phyloP scores from a whole-genome alignment of 2,113 vertebrate species.

The Paracanthobrama guichenoti region DNA sequence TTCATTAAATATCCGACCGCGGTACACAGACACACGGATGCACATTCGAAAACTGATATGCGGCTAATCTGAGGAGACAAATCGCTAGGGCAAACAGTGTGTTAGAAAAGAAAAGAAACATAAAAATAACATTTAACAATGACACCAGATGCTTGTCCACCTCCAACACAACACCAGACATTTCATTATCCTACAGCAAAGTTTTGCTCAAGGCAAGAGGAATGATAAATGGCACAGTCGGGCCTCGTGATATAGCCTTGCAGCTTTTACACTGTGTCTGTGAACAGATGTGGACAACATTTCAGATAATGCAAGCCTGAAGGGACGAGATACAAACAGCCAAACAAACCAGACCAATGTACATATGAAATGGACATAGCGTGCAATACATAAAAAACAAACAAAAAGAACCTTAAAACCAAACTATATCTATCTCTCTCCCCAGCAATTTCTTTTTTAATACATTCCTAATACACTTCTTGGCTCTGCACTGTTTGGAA shows the following conservation, averaged over 20 bases:
- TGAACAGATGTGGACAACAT: slow-evolving; percentile 34
- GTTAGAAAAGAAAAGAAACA: slow-evolving; percentile 21
- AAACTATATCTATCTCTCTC: background rate
- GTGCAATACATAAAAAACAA: background rate
- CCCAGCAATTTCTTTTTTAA: background rate
- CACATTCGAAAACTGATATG: slow-evolving; percentile 25
- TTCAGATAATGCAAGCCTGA: slow-evolving; percentile 40
- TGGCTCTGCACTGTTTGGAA: background rate
- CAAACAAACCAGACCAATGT: background rate
- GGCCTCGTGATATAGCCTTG: slow-evolving; percentile 28
- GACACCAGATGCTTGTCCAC: slow-evolving; percentile 38
- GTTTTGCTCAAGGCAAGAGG: slow-evolving; percentile 38
- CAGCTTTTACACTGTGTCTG: background rate
- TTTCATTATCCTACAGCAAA: slow-evolving; percentile 33
- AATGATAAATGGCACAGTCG: slow-evolving; percentile 20
- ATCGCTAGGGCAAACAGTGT: slow-evolving; percentile 2
- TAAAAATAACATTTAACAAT: slow-evolving; percentile 39
- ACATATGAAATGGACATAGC: background rate
- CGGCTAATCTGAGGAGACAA: slow-evolving; percentile 26
- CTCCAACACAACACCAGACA: slow-evolving; percentile 15
- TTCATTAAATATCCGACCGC: slow-evolving; percentile 19
- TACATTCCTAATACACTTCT: background rate
- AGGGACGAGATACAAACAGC: slow-evolving; percentile 10
- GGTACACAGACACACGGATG: slow-evolving; percentile 12
- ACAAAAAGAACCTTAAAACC: too few species aligned